These are phyloP conservation scores for Congeria kusceri DNA, from an alignment of 2,888 invertebrate species.

Conservation along the genomic window DNA sequence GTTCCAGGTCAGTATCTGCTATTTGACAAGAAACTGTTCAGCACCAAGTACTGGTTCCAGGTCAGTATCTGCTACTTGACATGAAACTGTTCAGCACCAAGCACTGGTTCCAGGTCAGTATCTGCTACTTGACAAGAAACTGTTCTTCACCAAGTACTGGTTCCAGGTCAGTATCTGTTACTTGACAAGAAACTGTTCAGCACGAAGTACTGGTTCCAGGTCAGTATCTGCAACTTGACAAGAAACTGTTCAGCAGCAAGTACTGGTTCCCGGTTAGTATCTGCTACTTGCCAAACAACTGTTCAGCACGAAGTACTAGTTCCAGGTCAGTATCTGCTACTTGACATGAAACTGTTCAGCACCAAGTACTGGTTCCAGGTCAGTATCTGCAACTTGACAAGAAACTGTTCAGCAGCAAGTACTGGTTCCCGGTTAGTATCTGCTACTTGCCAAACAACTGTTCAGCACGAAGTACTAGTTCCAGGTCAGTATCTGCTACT, in stretches of 20 bases:
- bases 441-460: neutral
- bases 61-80: no score
- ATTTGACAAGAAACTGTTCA: conserved; percentile 41
- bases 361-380: conserved; percentile 9
- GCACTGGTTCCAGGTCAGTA: neutral
- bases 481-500: conserved; percentile 36
- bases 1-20: conserved; percentile 64
- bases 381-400: neutral
- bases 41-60: conserved; percentile 64
- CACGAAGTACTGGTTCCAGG: conserved; percentile 7
- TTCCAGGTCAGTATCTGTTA: conserved; percentile 62
- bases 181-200: conserved; percentile 16
- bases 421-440: neutral
- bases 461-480: conserved; percentile 1
- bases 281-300: no score
- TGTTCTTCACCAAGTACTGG: no score
- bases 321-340: conserved; percentile 63
- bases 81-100: neutral
- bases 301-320: no score
- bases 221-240: neutral
- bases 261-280: neutral
- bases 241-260: neutral
- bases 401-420: neutral
- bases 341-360: conserved; percentile 4
- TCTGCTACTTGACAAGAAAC: no score